These are phyloP conservation scores for Rhagologus leucostigma DNA, from an alignment of 2,113 vertebrate species.

Conservation along the genomic window DNA sequence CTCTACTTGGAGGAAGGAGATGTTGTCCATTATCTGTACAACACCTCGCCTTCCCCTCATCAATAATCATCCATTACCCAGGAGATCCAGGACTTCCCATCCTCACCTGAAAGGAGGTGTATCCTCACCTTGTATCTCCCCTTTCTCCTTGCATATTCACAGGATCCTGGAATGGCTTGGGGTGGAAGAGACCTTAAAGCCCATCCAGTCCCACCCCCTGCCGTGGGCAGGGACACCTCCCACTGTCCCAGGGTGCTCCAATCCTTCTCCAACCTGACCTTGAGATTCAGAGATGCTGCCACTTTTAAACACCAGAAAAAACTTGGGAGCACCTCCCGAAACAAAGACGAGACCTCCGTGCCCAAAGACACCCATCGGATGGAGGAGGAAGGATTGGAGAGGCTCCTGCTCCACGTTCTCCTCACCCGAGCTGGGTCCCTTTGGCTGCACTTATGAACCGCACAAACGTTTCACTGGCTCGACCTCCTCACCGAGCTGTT, in stretches of 20 bases:
- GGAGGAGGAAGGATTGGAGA: background rate
- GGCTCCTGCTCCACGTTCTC: background rate
- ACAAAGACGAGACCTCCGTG: accelerated
- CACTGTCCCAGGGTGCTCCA: background rate
- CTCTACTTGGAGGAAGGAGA: background rate
- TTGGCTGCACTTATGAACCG: background rate
- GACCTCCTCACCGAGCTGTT: background rate
- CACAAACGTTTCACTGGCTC: background rate
- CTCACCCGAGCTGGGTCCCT: background rate
- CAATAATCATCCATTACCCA: background rate
- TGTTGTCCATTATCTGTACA: background rate
- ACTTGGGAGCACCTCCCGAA: background rate
- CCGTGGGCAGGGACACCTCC: background rate
- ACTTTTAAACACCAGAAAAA: background rate
- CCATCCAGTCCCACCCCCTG: accelerated
- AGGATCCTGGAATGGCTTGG: background rate
- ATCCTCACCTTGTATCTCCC: background rate
- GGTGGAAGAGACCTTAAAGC: background rate
- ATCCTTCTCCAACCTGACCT: background rate
- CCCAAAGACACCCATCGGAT: background rate
- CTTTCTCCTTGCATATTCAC: accelerated
- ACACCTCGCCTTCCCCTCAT: background rate
- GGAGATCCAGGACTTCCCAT: background rate
- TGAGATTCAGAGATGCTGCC: background rate
- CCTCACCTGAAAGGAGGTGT: background rate